These are phyloP conservation scores for Todus mexicanus DNA, from an alignment of 2,797 vertebrate species.

Conservation along the genomic window DNA sequence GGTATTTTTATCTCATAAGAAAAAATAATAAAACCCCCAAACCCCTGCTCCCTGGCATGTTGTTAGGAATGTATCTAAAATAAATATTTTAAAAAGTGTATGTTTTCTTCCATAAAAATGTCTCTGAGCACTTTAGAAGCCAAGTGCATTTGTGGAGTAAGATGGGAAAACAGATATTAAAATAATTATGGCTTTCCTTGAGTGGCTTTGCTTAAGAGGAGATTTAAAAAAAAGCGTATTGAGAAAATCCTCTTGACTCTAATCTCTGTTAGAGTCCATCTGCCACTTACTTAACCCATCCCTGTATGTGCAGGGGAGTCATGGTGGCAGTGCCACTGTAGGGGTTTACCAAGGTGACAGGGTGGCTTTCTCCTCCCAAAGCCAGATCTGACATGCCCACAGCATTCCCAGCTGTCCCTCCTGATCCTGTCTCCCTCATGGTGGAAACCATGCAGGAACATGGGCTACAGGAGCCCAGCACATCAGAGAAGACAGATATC, in stretches of 20 bases:
- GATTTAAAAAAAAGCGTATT: slow-evolving; percentile 33
- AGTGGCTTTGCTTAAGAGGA: slow-evolving; percentile 37
- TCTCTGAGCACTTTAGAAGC: background rate
- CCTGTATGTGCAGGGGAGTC: background rate
- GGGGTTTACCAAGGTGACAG: rapidly evolving
- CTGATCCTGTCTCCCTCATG: background rate
- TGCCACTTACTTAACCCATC: background rate
- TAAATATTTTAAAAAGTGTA: background rate
- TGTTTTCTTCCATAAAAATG: background rate
- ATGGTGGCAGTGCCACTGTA: background rate
- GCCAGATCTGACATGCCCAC: rapidly evolving
- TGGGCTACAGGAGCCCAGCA: background rate
- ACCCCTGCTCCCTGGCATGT: background rate
- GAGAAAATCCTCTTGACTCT: slow-evolving; percentile 20
- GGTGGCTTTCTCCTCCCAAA: background rate
- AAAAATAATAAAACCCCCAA: background rate
- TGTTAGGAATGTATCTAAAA: background rate
- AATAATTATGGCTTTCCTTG: slow-evolving; percentile 60
- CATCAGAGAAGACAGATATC: background rate
- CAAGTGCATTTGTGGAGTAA: background rate
- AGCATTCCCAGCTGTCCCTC: background rate
- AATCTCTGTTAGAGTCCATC: background rate
- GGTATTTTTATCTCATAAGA: background rate
- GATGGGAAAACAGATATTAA: background rate
- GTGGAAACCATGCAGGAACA: no score